Percentiles rank a stretch among this genome's conserved stretches.
Evolutionary conservation across 2,113 vertebrate genomes (phyloP).

Genomic region (Nannospalax galili): DNA sequence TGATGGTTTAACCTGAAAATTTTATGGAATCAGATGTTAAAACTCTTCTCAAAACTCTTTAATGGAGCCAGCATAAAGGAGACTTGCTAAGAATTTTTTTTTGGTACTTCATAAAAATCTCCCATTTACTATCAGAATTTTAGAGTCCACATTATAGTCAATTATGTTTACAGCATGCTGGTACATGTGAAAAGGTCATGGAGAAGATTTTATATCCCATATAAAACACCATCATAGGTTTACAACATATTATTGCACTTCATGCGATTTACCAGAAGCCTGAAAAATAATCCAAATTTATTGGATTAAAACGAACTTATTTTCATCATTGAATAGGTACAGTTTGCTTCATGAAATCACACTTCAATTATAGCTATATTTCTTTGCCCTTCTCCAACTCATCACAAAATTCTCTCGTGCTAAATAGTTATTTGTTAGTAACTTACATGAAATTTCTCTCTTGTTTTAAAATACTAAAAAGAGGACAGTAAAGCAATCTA

Average conservation of each 20-base stretch:
- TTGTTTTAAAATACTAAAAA: not conserved
- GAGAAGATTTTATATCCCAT: slow-evolving; percentile 40
- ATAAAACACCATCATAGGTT: slow-evolving; percentile 61
- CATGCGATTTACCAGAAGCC: slow-evolving; percentile 29
- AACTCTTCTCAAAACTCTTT: slow-evolving; percentile 60
- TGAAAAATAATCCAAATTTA: slow-evolving; percentile 60
- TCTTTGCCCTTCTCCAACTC: slow-evolving; percentile 1
- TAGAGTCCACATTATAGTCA: slow-evolving; percentile 68
- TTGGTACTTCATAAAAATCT: slow-evolving; percentile 65
- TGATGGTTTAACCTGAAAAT: slow-evolving; percentile 60
- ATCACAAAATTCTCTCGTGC: not conserved
- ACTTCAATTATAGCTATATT: not conserved
- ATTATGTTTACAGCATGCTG: slow-evolving; percentile 44
- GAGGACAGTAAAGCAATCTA: not conserved
- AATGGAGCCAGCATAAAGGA: slow-evolving; percentile 26
- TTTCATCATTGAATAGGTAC: slow-evolving; percentile 34
- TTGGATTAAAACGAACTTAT: slow-evolving; percentile 62
- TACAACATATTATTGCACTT: slow-evolving; percentile 7
- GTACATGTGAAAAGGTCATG: not conserved
- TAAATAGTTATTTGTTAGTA: not conserved
- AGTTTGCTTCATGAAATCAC: slow-evolving; percentile 23
- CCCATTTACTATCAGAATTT: slow-evolving; percentile 51
- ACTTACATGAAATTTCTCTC: not conserved
- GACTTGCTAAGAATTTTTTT: slow-evolving; percentile 43
- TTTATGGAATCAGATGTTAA: slow-evolving; percentile 75